Evolutionary conservation across 2,888 invertebrate genomes (phyloP), one percentile per base, ranked within the genome.

Genomic region (Venustoraphidia nigricollis): DNA sequence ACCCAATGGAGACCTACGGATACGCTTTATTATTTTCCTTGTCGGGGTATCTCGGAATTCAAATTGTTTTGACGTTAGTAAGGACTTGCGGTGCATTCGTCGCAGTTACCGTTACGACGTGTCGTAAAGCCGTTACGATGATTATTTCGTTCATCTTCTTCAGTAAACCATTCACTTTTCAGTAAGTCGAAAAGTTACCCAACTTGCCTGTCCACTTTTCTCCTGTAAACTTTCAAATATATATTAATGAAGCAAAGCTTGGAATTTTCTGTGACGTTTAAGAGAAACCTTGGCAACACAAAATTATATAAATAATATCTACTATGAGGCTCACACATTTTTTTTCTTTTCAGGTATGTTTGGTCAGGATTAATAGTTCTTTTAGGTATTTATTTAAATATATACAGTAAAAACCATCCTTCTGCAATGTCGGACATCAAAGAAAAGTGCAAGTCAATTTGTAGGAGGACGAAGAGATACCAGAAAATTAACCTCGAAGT

Each of bases 41-140:
- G 5, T 82, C 88, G 34, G 95, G 96, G 2, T 97, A 95, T 66
- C 69, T 94, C 58, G 96, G 96, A 0, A 80, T 96, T 46, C 93
- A 94, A 63, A 83, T 95, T 37, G 95, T 97, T 5, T 70, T 97
- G 27, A 90, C 89, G 0, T 66, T 94, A 50, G 93, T 97, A 0
- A 76, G 88, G 57, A 83, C 83, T 36, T 83, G 85, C 61, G 96
- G 95, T 36, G 96, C 95, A 9, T 83, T 95, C 13, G 77, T 87
- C 37, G 93, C 96, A 0, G 95, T 94, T 1, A 95, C 95, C 0
- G 90, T 94, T 2, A 91, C 91, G 10, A 91, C 90, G 1, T 86
- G 84, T 60, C 71, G 91, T 44, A 95, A 96, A 69, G 93, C 91
- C 1, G 75, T 96, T 13, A 91, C 95, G 3, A 94, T 96, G 49